Evolutionary conservation across 2,888 invertebrate species (phyloP), one percentile per base, ranked within the genome.

Genomic region (Microctonus brassicae): DNA sequence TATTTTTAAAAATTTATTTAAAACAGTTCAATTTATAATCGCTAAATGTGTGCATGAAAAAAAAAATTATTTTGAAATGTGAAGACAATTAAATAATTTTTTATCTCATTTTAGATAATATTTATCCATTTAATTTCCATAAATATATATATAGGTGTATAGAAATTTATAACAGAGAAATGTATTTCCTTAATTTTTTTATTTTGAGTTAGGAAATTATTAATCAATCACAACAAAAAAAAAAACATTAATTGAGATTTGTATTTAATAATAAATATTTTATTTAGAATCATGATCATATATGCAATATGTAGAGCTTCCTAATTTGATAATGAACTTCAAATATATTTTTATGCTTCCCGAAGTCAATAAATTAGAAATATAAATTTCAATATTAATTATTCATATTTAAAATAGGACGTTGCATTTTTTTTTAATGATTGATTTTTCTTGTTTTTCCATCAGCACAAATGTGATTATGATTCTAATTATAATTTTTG

Each of bases 401-500:
- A n/a, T n/a, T n/a, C n/a, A n/a, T n/a, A n/a, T n/a, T n/a, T n/a
- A n/a, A n/a, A n/a, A n/a, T n/a, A n/a, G n/a, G n/a, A n/a, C n/a
- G n/a, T n/a, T n/a, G n/a, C 29, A 5, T 29, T 7, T 29, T 29
- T 29, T 22, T 7, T 20, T 53, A 1, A 17, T 11, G 20, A 53
- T 10, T 10, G 22, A 20, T 34, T 34, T 20, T 1, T 60, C n/a
- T 6, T 9, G 9, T 34, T 20, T 34, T 22, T 22, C 29, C 26
- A n/a, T 13, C 11, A 24, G n/a, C 17, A 11, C 22, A 20, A 34
- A 34, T 36, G 60, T 63, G 47, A 47, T 47, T 26, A 52, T 63
- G 29, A 58, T 66, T 66, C 57, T 57, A 66, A 34, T 42, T 58
- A 29, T n/a, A 22, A 65, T 55, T 64, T 24, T 13, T 13, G 17